Base-by-base conservation (phyloP, 2,888 invertebrate genomes). In the Schizaphis graminum region DNA sequence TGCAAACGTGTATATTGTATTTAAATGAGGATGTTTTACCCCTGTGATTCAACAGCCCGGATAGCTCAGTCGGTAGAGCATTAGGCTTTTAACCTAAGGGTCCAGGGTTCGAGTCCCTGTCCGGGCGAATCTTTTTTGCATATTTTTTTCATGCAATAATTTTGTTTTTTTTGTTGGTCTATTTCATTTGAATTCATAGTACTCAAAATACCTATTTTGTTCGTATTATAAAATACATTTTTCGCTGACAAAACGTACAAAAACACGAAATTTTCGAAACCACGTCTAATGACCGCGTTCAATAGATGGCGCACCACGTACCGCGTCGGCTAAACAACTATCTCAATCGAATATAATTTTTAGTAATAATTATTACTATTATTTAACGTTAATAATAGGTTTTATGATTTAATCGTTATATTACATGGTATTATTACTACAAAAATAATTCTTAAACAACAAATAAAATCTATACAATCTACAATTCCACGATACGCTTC, bases 21-120 rank as follows among this genome's bases (percentile, higher is more conserved):
- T 89, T 61, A 89, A 89, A 16, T 26, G 7, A 44, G 0, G 16
- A 28, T 13, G 47, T 47, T 90, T 56, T 8, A 3, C 44, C 13
- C 16, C 0, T 0, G 0, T 0, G 3, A 0, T 0, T 5, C 56
- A 89, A 94, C 47, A 95, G 95, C 95, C 95, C 95, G 95, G 95
- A 95, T 95, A 95, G 95, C 95, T 95, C 95, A 95, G 95, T 95
- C 95, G 95, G 95, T 95, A 95, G 95, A 95, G 95, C 95, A 95
- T 95, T 95, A 95, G 95, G 95, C 95, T 95, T 95, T 95, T 95
- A 95, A 95, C 95, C 95, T 95, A 95, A 95, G 95, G 95, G 95
- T 95, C 95, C 95, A 95, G 95, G 95, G 95, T 95, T 95, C 95
- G 94, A 95, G 95, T 95, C 95, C 95, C 95, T 95, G 95, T 95